A percentile compares a stretch with the other conserved stretches of the same genome.
Evolutionary conservation across 2,797 vertebrate species (phyloP).

Genomic region (Manis javanica): DNA sequence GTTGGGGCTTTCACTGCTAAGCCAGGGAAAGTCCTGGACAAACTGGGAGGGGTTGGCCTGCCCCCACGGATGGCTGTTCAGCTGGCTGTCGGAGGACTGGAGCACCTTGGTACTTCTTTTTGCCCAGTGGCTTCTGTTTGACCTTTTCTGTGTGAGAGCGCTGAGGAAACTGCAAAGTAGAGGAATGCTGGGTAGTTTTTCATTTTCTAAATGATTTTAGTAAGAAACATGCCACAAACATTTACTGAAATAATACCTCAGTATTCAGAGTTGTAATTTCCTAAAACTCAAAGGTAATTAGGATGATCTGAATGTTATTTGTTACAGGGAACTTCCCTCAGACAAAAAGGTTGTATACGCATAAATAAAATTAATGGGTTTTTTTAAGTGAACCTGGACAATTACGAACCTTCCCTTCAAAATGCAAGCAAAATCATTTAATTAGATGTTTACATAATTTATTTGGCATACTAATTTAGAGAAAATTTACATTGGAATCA

Average conservation of each 20-base stretch:
- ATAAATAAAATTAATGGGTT: not conserved
- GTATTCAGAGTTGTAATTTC: not conserved
- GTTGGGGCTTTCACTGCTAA: not conserved
- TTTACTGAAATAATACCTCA: not conserved
- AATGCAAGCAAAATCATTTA: not conserved
- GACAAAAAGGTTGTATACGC: not conserved
- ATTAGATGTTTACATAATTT: not conserved
- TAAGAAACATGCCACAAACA: not conserved
- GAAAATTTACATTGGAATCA: not conserved
- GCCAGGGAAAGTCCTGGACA: not conserved
- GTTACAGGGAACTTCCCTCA: not conserved
- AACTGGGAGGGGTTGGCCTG: not conserved
- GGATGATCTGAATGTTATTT: not conserved
- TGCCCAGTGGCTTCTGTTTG: not conserved
- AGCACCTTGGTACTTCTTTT: not conserved
- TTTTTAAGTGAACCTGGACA: not conserved
- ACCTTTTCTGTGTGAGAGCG: not conserved
- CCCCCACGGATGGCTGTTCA: not conserved
- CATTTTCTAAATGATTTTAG: conserved; percentile 31
- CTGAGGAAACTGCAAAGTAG: not conserved
- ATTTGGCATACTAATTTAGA: not conserved
- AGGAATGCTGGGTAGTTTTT: not conserved
- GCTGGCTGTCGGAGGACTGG: not conserved
- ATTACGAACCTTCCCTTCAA: not conserved
- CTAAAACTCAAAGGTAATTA: not conserved